phyloP scores from a whole-genome alignment of 2,797 vertebrate species.

The Falco rusticolus region DNA sequence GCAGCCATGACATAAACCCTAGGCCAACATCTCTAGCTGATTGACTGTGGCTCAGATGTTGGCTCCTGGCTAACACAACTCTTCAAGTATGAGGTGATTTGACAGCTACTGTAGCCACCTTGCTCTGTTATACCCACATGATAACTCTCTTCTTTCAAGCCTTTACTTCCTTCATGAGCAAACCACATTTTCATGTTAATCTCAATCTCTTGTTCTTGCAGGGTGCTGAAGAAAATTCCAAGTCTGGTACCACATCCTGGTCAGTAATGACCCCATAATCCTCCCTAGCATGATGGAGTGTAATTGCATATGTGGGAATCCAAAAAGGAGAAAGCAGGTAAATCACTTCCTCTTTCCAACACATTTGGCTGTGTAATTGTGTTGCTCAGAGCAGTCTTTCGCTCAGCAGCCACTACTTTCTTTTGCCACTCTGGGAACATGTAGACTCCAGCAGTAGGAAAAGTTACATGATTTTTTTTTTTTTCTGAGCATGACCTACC shows the following conservation, averaged over 20 bases:
- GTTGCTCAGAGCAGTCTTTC: neutral
- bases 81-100: neutral
- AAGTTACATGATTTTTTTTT: neutral
- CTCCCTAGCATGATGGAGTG: neutral
- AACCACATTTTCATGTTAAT: neutral
- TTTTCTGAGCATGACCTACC: neutral
- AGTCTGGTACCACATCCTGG: neutral
- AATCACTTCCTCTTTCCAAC: neutral
- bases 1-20: neutral
- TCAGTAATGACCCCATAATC: neutral
- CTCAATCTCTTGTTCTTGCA: neutral
- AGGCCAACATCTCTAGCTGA: neutral
- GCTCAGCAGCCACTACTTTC: slow-evolving; percentile 1
- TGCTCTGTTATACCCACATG: neutral
- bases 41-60: neutral
- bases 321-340: neutral
- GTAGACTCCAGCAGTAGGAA: neutral
- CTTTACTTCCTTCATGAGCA: neutral
- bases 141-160: neutral
- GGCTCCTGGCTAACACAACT: neutral
- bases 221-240: neutral
- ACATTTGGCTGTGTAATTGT: neutral
- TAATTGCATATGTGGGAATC: neutral
- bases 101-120: neutral
- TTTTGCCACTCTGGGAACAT: neutral